Percentiles rank a stretch among this genome's conserved stretches.
These are phyloP conservation scores for Grapholita molesta DNA, from an alignment of 1,140 invertebrate genomes.

Conservation along the genomic window DNA sequence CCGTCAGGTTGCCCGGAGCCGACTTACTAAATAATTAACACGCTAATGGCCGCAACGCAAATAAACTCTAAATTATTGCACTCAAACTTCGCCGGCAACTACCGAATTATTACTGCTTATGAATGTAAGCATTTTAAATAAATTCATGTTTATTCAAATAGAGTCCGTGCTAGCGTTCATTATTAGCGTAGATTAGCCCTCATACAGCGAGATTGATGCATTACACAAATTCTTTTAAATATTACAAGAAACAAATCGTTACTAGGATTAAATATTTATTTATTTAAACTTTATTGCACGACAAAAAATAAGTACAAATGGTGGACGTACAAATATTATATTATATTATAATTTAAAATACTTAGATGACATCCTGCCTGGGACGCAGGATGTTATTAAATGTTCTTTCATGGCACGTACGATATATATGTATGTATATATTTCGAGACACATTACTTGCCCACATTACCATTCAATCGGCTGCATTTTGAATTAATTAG, in stretches of 20 bases:
- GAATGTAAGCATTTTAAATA: slow-evolving; percentile 16
- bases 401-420: background rate
- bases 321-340: too few relatives aligned
- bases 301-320: too few relatives aligned
- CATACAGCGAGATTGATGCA: background rate
- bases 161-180: background rate
- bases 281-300: too few relatives aligned
- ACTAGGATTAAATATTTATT: too few relatives aligned
- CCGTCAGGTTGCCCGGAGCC: slow-evolving; percentile 27
- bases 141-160: background rate
- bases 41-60: slow-evolving; percentile 67
- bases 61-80: slow-evolving; percentile 72
- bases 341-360: too few relatives aligned
- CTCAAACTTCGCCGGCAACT: slow-evolving; percentile 37
- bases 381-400: too few relatives aligned
- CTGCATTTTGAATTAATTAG: background rate
- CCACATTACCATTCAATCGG: background rate
- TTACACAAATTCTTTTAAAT: background rate
- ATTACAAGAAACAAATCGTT: too few relatives aligned
- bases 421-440: background rate
- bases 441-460: background rate
- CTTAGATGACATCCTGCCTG: too few relatives aligned
- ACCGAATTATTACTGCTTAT: slow-evolving; percentile 31
- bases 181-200: background rate
- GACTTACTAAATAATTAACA: slow-evolving; percentile 68